phyloP scores from a whole-genome alignment of 2,888 invertebrate genomes.

The Esperia sulphurella region DNA sequence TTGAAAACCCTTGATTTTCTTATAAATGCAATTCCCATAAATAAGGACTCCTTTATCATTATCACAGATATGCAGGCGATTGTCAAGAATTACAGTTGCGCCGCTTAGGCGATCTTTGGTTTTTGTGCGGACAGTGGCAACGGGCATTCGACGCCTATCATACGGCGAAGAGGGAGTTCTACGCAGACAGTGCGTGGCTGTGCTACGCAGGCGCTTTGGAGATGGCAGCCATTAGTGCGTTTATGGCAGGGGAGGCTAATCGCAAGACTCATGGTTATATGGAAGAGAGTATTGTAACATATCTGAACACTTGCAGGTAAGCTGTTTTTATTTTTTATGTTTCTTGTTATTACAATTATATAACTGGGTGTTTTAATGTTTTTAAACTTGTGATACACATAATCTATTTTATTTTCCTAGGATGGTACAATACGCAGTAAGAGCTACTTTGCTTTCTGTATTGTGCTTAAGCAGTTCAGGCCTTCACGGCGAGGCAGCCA shows the following conservation, averaged over 20 bases:
- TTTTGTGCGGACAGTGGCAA: slow-evolving; percentile 96
- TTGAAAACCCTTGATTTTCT: not conserved
- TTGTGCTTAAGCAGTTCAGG: slow-evolving; percentile 90
- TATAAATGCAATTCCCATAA: not conserved
- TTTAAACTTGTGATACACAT: too few species aligned
- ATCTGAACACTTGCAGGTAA: slow-evolving; percentile 93
- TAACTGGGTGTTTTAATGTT: too few species aligned
- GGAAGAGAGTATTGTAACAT: slow-evolving; percentile 96
- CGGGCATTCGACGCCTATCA: slow-evolving; percentile 96
- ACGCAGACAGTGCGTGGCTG: slow-evolving; percentile 97
- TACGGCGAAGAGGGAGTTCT: slow-evolving; percentile 97
- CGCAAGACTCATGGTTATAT: slow-evolving; percentile 92
- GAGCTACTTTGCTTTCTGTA: slow-evolving; percentile 93
- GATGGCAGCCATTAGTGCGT: slow-evolving; percentile 96
- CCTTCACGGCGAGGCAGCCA: slow-evolving; percentile 94
- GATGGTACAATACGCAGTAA: slow-evolving; percentile 94
- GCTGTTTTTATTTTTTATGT: slow-evolving; percentile 1
- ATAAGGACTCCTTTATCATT: too few species aligned
- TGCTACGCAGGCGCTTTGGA: slow-evolving; percentile 98
- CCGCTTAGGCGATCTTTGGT: slow-evolving; percentile 95
- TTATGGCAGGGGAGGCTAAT: slow-evolving; percentile 90
- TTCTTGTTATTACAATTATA: too few species aligned
- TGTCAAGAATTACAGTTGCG: slow-evolving; percentile 95
- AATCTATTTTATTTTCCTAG: slow-evolving; percentile 57
- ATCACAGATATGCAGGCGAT: slow-evolving; percentile 85